Conservation (phyloP, 2,888 invertebrate species). For the Drosophila pegasa region DNA sequence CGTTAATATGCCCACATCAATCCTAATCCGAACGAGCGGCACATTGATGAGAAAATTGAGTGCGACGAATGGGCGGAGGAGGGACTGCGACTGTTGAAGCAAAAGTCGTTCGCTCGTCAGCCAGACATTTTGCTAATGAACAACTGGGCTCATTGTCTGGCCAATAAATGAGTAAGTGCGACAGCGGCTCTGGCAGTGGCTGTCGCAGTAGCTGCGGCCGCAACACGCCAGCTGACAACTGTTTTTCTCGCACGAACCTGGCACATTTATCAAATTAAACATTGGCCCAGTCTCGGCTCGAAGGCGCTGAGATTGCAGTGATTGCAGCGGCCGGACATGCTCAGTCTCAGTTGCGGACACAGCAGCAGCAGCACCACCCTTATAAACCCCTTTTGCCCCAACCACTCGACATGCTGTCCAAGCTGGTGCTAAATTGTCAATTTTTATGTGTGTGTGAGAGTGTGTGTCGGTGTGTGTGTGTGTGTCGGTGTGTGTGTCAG, state of each 20-base stretch:
- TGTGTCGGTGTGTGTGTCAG: constrained; percentile 8
- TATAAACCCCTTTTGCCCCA: not conserved
- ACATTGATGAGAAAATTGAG: constrained; percentile 11
- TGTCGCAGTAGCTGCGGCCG: not conserved
- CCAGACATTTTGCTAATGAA: constrained; percentile 57
- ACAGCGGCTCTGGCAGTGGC: constrained; percentile 1
- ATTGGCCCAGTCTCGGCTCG: constrained; percentile 37
- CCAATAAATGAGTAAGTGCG: constrained; percentile 61
- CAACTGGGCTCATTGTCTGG: constrained; percentile 47
- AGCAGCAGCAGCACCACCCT: constrained; percentile 22
- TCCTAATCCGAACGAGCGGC: constrained; percentile 55
- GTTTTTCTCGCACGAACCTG: constrained; percentile 74
- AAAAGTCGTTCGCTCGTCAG: constrained; percentile 18
- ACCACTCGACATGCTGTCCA: not conserved
- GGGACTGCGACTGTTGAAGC: not conserved
- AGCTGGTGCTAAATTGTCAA: constrained; percentile 63
- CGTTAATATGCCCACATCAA: constrained; percentile 70
- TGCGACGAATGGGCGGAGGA: not conserved
- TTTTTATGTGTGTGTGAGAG: constrained; percentile 35
- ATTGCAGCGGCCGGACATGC: constrained; percentile 50
- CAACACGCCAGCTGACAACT: constrained; percentile 65
- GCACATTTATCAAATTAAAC: constrained; percentile 77
- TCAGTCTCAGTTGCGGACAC: constrained; percentile 18
- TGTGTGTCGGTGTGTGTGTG: constrained; percentile 18
- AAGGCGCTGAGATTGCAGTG: constrained; percentile 59